These are phyloP conservation scores for Petrocephalus schoutedeni DNA, from an alignment of 2,797 vertebrate genomes.

Conservation along the genomic window DNA sequence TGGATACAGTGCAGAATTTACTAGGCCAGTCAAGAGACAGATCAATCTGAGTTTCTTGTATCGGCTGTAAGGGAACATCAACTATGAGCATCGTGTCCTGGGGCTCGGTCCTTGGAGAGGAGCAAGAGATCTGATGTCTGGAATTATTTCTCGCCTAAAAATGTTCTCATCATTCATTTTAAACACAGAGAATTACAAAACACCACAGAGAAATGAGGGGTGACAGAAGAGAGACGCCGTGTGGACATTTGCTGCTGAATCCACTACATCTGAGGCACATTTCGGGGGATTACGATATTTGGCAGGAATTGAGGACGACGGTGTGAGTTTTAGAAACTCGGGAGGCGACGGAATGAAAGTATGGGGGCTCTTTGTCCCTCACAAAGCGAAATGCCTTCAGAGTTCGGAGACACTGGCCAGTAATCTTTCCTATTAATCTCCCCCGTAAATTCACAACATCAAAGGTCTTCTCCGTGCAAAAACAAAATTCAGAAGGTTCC, in stretches of 20 bases:
- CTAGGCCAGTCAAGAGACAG: not conserved
- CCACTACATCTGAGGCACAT: not conserved
- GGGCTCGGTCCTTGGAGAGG: not conserved
- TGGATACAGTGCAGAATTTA: slow-evolving; percentile 1
- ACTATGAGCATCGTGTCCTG: not conserved
- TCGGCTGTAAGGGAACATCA: not conserved
- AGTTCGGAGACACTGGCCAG: not conserved
- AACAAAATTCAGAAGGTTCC: not conserved
- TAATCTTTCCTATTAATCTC: not conserved
- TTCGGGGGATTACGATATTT: not conserved
- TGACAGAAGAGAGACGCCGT: not conserved
- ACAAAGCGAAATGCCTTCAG: not conserved
- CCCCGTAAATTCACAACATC: not conserved
- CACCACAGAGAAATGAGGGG: too few species aligned
- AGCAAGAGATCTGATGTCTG: slow-evolving; percentile 3
- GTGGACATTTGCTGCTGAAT: not conserved
- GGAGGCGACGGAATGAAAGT: not conserved
- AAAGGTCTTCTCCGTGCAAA: not conserved
- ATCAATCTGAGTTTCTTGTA: not conserved
- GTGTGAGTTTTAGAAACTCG: not conserved
- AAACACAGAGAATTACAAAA: not conserved
- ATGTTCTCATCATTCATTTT: not conserved
- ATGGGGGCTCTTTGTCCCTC: not conserved
- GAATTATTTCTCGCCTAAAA: not conserved
- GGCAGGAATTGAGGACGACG: not conserved